These are phyloP conservation scores for Oscheius sp. DNA, from an alignment of 2,888 invertebrate genomes.

Conservation along the genomic window DNA sequence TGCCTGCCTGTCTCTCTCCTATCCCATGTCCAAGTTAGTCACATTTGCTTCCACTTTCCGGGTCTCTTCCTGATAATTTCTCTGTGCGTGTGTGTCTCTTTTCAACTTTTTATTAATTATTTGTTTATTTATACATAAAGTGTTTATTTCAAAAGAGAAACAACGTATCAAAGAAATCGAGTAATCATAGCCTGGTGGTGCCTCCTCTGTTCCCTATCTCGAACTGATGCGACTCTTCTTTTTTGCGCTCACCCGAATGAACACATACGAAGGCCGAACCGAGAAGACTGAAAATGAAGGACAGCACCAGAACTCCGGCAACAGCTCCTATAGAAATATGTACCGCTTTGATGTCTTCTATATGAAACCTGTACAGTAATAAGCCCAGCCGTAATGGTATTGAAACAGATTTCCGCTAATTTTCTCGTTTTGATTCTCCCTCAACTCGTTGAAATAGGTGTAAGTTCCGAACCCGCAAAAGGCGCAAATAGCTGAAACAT, in stretches of 20 bases:
- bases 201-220: background rate
- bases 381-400: conserved; percentile 64
- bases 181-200: background rate
- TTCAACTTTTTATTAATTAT: background rate
- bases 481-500: conserved; percentile 51
- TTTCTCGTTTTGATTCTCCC: conserved; percentile 58
- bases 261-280: conserved; percentile 49
- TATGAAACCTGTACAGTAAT: conserved; percentile 38
- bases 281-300: conserved; percentile 49
- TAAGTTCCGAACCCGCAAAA: conserved; percentile 54
- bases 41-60: conserved; percentile 22
- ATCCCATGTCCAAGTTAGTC: background rate
- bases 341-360: no score
- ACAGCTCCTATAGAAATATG: conserved; percentile 39
- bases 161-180: background rate
- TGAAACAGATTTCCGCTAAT: conserved; percentile 51
- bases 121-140: conserved; percentile 27
- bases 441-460: conserved; percentile 58
- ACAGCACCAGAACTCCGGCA: conserved; percentile 42
- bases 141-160: background rate
- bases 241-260: conserved; percentile 32
- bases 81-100: background rate
- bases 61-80: conserved; percentile 11
- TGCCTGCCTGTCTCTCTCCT: background rate
- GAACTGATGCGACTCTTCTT: background rate